These are phyloP conservation scores for Pelecanoides urinatrix DNA, from an alignment of 2,113 vertebrate species.

Conservation along the genomic window DNA sequence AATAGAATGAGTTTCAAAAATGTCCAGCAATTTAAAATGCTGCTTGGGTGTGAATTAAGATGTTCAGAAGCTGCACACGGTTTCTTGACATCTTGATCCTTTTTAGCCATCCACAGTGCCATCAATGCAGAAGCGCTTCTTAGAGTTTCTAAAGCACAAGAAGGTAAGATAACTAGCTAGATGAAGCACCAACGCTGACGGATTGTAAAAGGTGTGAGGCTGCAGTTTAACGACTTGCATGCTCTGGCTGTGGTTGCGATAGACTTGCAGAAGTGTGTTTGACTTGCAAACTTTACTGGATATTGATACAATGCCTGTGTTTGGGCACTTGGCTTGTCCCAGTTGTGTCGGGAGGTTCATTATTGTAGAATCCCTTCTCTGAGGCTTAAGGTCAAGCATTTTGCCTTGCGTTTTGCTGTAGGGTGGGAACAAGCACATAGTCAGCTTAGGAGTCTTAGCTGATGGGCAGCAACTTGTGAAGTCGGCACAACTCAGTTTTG, in stretches of 20 bases:
- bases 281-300: not conserved
- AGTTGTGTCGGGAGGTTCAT: not conserved
- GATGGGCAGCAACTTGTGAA: not conserved
- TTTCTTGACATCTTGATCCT: not conserved
- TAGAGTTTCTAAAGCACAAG: not conserved
- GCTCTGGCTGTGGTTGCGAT: not conserved
- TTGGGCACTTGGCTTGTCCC: not conserved
- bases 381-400: not conserved
- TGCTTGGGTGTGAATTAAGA: not conserved
- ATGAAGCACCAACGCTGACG: not conserved
- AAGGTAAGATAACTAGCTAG: not conserved
- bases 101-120: not conserved
- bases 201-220: not conserved
- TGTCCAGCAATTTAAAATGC: not conserved
- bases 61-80: not conserved
- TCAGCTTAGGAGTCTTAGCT: not conserved
- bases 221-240: not conserved
- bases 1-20: not conserved
- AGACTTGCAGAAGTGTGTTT: not conserved
- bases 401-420: not conserved
- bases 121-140: not conserved
- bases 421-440: not conserved
- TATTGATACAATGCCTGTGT: not conserved
- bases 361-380: not conserved
- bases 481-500: not conserved